These are phyloP conservation scores for Fabriciana adippe DNA, from an alignment of 2,888 invertebrate genomes.

Conservation along the genomic window DNA sequence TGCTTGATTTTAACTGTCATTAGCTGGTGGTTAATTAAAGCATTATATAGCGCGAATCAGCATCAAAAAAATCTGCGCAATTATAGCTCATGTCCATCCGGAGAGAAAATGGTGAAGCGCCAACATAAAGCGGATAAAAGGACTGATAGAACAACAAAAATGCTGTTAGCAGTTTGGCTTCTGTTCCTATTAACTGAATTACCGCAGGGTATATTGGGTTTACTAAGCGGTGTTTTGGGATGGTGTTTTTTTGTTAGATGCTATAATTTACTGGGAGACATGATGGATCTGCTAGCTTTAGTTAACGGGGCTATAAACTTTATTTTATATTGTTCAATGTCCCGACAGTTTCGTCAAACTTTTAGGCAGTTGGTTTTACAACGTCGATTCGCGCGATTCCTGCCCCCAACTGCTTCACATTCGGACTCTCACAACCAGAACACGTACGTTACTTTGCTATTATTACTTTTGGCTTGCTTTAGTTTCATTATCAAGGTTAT, in stretches of 20 bases:
- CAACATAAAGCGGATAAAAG: constrained; percentile 86
- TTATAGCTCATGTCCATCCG: constrained; percentile 82
- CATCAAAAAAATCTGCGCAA: constrained; percentile 87
- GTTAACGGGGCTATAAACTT: constrained; percentile 97
- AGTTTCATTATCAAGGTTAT: constrained; percentile 5
- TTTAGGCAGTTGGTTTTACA: constrained; percentile 88
- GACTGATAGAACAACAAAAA: constrained; percentile 93
- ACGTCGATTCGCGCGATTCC: constrained; percentile 83
- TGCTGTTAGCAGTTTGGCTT: constrained; percentile 92
- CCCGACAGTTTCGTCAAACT: constrained; percentile 93
- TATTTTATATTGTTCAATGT: constrained; percentile 96
- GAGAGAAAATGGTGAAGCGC: constrained; percentile 70
- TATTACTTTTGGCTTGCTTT: constrained; percentile 6
- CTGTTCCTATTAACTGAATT: constrained; percentile 94
- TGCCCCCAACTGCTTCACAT: constrained; percentile 80
- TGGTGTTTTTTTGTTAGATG: constrained; percentile 89
- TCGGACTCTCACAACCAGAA: constrained; percentile 85
- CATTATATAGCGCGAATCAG: constrained; percentile 88
- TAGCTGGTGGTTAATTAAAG: constrained; percentile 86
- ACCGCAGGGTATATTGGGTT: constrained; percentile 89
- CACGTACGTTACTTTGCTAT: constrained; percentile 77
- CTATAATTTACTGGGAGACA: constrained; percentile 91
- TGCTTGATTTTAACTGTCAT: constrained; percentile 89
- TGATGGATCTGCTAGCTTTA: constrained; percentile 94
- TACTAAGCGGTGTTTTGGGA: constrained; percentile 86